Percentiles rank a stretch among this genome's conserved stretches.
Evolutionary conservation across 2,113 vertebrate species (phyloP).

Genomic region (Balaenoptera acutorostrata): DNA sequence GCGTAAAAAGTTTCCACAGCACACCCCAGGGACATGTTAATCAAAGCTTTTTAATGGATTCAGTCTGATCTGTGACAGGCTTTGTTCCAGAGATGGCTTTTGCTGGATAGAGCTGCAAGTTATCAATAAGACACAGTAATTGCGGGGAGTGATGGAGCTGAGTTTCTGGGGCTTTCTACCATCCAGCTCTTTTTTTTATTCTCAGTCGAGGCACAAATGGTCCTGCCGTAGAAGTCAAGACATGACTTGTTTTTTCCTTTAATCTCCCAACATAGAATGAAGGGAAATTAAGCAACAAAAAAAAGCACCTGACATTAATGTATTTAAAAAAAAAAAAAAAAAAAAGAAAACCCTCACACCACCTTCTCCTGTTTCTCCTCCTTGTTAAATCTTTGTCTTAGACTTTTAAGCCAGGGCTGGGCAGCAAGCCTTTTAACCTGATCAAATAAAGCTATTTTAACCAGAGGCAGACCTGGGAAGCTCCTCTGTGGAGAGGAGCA

Average conservation of each 20-base stretch:
- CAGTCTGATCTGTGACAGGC: slow-evolving; percentile 85
- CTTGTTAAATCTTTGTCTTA: slow-evolving; percentile 48
- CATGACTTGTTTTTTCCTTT: slow-evolving; percentile 74
- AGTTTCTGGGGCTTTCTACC: slow-evolving; percentile 75
- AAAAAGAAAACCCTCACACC: not conserved
- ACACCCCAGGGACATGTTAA: slow-evolving; percentile 84
- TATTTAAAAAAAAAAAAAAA: not conserved
- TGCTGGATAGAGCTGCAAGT: slow-evolving; percentile 82
- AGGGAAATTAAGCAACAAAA: slow-evolving; percentile 74
- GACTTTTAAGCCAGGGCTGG: slow-evolving; percentile 51
- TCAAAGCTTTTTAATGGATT: slow-evolving; percentile 87
- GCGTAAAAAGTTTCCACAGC: slow-evolving; percentile 81
- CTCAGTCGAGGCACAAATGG: slow-evolving; percentile 75
- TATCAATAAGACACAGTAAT: slow-evolving; percentile 88
- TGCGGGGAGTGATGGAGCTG: slow-evolving; percentile 80
- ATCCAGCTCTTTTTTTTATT: slow-evolving; percentile 73
- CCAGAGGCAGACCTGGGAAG: slow-evolving; percentile 59
- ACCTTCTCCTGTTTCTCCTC: not conserved
- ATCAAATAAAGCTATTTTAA: slow-evolving; percentile 74
- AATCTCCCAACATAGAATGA: slow-evolving; percentile 66
- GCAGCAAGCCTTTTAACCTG: slow-evolving; percentile 63
- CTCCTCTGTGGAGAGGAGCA: slow-evolving; percentile 32
- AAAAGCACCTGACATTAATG: slow-evolving; percentile 65
- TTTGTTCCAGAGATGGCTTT: slow-evolving; percentile 85
- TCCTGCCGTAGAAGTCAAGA: slow-evolving; percentile 76